Base-by-base conservation (phyloP, 2,888 invertebrate genomes). In the Drosophila anceps region DNA sequence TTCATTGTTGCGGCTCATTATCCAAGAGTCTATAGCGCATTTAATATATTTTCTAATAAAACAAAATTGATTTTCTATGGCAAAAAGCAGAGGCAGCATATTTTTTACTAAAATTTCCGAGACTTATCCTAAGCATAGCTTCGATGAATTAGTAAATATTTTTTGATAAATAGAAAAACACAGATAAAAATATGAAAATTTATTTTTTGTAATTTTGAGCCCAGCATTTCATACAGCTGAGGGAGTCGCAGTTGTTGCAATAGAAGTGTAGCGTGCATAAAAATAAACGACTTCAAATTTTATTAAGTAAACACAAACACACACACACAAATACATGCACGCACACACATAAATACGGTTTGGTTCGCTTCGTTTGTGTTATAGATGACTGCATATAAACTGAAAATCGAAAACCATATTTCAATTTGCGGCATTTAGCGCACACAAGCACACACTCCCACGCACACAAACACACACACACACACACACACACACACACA, bases 371-470 rank as follows among this genome's bases (percentile, higher is more conserved):
- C 59, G 66, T 69, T 73, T 81, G 73, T 79, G 85, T 85, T 84
- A 88, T 88, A 79, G 88, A 84, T 84, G 88, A 83, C 77, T 88
- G 88, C 83, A 77, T 85, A 88, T 84, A 88, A 84, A 88, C 85
- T 83, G 81, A 83, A 88, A 85, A 85, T 90, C 85, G 90, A 90
- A 90, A 88, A 88, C 90, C 85, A 90, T 85, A 90, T 85, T 90
- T 85, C 85, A 85, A 85, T 85, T 90, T 90, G 88, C 76, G 88
- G 85, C 85, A 85, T 88, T 85, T 88, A 85, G 81, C 88, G 82
- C 85, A 76, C 82, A 87, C 67, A 72, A 64, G 67, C 55, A 69
- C 46, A 63, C 55, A 43, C 37, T 62, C 24, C 44, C 31, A 44
- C 29, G 53, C 44, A 43, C 51, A 35, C 48, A 54, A 15, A 29